Evolutionary conservation across 1,140 invertebrate genomes (phyloP).

Genomic region (Cataglyphis hispanica): DNA sequence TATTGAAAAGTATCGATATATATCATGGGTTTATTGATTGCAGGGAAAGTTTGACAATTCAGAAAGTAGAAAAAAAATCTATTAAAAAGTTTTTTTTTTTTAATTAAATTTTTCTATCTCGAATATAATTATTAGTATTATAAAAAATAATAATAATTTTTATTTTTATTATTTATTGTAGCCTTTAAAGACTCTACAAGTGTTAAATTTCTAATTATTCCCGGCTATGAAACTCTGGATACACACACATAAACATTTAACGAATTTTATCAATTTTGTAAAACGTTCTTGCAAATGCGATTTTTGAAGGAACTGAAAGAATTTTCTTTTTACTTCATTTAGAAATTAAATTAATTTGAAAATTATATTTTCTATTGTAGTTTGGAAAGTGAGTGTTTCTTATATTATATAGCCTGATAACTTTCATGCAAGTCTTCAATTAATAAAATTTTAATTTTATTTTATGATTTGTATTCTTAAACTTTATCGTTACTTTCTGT

Average conservation of each 20-base stretch:
- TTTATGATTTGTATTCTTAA: slow-evolving; percentile 2
- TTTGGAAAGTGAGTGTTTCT: background rate
- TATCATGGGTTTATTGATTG: background rate
- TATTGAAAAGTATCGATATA: too few relatives aligned
- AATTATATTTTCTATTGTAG: too few relatives aligned
- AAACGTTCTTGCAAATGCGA: background rate
- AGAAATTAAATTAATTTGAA: slow-evolving; percentile 7
- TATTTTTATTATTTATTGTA: background rate
- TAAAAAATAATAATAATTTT: too few relatives aligned
- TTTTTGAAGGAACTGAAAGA: background rate
- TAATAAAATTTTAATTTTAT: background rate
- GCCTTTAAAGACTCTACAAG: slow-evolving; percentile 26
- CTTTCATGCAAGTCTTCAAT: background rate
- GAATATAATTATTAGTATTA: too few relatives aligned
- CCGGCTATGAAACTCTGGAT: background rate
- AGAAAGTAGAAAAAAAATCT: background rate
- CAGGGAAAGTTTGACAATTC: background rate
- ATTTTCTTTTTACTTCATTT: slow-evolving; percentile 26
- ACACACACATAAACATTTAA: background rate
- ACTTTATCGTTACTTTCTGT: slow-evolving; percentile 1
- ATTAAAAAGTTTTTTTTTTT: background rate
- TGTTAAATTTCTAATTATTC: slow-evolving; percentile 40
- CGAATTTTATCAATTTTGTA: background rate
- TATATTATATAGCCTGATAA: background rate
- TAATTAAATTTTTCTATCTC: background rate